These are phyloP conservation scores for Torymus aiolomorphi DNA, from an alignment of 2,888 invertebrate genomes.

Conservation along the genomic window DNA sequence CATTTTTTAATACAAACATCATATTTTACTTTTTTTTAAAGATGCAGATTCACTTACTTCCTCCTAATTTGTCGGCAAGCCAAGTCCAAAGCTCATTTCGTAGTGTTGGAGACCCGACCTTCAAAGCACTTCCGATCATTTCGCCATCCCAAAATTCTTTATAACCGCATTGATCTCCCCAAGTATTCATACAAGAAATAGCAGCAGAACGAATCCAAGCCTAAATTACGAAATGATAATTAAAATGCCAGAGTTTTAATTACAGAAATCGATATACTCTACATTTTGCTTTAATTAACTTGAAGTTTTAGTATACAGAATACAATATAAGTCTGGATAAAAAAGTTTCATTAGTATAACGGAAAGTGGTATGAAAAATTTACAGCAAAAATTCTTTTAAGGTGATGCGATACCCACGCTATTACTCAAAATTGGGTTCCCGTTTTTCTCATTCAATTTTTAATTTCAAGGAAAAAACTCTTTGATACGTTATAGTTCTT, in stretches of 20 bases:
- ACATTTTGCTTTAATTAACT: too few species aligned
- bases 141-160: constrained; percentile 91
- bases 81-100: constrained; percentile 90
- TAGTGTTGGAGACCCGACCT: constrained; percentile 88
- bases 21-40: constrained; percentile 16
- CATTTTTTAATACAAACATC: constrained; percentile 11
- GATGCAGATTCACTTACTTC: constrained; percentile 75
- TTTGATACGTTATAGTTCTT: too few species aligned
- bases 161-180: constrained; percentile 88
- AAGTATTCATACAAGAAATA: constrained; percentile 88
- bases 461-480: too few species aligned
- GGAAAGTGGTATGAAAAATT: too few species aligned
- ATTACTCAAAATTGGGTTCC: too few species aligned
- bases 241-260: not conserved
- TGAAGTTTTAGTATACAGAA: too few species aligned
- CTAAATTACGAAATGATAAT: constrained; percentile 74
- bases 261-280: too few species aligned
- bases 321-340: too few species aligned
- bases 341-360: too few species aligned
- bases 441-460: too few species aligned
- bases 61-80: constrained; percentile 89
- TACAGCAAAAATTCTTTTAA: too few species aligned
- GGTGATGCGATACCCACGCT: too few species aligned
- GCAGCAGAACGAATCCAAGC: constrained; percentile 88
- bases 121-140: constrained; percentile 91